A percentile compares a stretch with the other conserved stretches of the same genome.
Evolutionary conservation across 2,113 vertebrate genomes (phyloP).

Genomic region (Oncorhynchus nerka): DNA sequence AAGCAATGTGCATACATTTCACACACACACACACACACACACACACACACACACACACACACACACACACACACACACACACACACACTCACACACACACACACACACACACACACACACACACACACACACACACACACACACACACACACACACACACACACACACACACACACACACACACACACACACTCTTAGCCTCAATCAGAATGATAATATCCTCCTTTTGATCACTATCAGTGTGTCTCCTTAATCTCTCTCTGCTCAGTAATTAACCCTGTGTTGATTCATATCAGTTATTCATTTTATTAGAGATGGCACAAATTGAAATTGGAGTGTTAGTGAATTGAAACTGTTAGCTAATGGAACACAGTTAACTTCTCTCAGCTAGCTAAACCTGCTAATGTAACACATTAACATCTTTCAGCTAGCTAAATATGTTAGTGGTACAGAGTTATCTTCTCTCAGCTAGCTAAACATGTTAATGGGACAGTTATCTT

Average conservation of each 20-base stretch:
- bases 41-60: neutral
- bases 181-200: conserved; percentile 28
- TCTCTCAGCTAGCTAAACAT: too few species aligned
- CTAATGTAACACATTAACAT: too few species aligned
- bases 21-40: neutral
- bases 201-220: conserved; percentile 55
- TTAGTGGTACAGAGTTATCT: neutral
- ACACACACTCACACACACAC: neutral
- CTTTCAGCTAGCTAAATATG: too few species aligned
- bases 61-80: neutral
- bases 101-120: neutral
- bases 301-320: conserved; percentile 55
- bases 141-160: too few species aligned
- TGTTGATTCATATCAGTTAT: conserved; percentile 65
- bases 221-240: conserved; percentile 58
- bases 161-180: too few species aligned
- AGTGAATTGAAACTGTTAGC: conserved; percentile 13
- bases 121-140: neutral
- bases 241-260: conserved; percentile 61
- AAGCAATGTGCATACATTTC: conserved; percentile 24
- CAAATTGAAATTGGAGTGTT: conserved; percentile 30
- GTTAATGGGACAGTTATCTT: too few species aligned
- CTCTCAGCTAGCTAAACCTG: too few species aligned
- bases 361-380: neutral
- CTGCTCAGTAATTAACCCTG: conserved; percentile 68